A percentile compares a stretch with the other conserved stretches of the same genome.
phyloP scores from a whole-genome alignment of 2,888 invertebrate genomes.

The Margaritifera margaritifera region DNA sequence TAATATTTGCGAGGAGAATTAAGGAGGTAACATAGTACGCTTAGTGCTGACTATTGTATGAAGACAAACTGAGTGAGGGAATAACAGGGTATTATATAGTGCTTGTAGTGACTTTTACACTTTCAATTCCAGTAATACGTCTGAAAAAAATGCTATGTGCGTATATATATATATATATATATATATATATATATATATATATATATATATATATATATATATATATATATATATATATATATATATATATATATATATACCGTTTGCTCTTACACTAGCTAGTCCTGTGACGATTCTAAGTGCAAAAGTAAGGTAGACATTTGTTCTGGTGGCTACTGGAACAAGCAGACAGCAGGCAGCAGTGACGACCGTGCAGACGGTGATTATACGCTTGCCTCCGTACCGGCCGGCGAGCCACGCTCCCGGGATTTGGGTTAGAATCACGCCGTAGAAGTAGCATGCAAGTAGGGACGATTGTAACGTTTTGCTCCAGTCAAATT shows the following conservation, averaged over 20 bases:
- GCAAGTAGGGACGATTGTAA: slow-evolving; percentile 5
- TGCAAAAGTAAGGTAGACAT: neutral
- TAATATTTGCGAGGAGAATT: too few species aligned
- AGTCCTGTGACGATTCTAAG: slow-evolving; percentile 11
- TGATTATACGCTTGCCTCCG: slow-evolving; percentile 11
- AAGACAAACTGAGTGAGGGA: too few species aligned
- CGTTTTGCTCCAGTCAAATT: slow-evolving; percentile 15
- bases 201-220: neutral
- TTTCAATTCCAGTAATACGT: too few species aligned
- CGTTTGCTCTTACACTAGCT: slow-evolving; percentile 10
- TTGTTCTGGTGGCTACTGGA: slow-evolving; percentile 5
- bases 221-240: neutral
- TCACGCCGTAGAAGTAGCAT: slow-evolving; percentile 15
- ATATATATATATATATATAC: neutral
- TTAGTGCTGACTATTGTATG: too few species aligned
- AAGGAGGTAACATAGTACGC: too few species aligned
- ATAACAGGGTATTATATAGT: too few species aligned
- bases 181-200: neutral
- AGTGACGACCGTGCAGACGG: neutral
- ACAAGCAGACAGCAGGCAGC: neutral
- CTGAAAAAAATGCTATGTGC: too few species aligned
- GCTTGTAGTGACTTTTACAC: too few species aligned
- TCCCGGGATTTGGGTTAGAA: slow-evolving; percentile 11
- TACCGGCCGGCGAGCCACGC: slow-evolving; percentile 12
- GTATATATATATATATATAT: too few species aligned